Base-by-base conservation (phyloP, 2,797 vertebrate genomes). In the Microctenopoma stevenorrisi region DNA sequence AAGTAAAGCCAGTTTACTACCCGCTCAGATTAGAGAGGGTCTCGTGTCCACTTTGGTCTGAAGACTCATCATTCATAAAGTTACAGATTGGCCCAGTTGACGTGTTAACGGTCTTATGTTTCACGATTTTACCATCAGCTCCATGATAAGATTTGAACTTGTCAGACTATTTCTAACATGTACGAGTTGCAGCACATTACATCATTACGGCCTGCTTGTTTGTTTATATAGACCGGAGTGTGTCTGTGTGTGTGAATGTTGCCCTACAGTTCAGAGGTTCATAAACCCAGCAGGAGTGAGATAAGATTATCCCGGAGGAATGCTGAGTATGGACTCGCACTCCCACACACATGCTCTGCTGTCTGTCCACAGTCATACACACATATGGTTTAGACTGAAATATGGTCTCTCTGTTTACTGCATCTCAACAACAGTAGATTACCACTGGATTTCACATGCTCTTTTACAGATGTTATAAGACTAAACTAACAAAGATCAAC, bases 291-390 rank as follows among this genome's bases (percentile, higher is more conserved):
- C 79, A 88, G 87, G 86, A 83, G 78, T 77, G 58, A 91, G 93
- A 94, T 94, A 93, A 93, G 90, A 85, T 92, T 92, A 90, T 91
- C 89, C 85, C 69, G 56, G 57, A 85, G 87, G 89, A 93, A 93
- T 91, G 85, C 80, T 83, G 83, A 68, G 77, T 84, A 81, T 76
- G 79, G 78, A 76, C 65, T 74, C 76, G 64, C 65, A 82, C 86
- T 78, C 82, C 72, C 71, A 47, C 83, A 86, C 68, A 68, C 54
- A 71, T 16, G 44, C 63, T 72, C 35, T 60, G 55, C 30, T 28
- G 78, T 67, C 61, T 75, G 47, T 42, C 53, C 42, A 58, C n/a
- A 47, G 58, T 57, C 46, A 73, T 26, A 50, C 44, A 74, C 62
- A 64, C 14, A 10, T 43, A 28, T 60, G 33, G 7, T 44, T 42